Evolutionary conservation across 2,113 vertebrate genomes (phyloP).

Genomic region (Pteropus alecto): DNA sequence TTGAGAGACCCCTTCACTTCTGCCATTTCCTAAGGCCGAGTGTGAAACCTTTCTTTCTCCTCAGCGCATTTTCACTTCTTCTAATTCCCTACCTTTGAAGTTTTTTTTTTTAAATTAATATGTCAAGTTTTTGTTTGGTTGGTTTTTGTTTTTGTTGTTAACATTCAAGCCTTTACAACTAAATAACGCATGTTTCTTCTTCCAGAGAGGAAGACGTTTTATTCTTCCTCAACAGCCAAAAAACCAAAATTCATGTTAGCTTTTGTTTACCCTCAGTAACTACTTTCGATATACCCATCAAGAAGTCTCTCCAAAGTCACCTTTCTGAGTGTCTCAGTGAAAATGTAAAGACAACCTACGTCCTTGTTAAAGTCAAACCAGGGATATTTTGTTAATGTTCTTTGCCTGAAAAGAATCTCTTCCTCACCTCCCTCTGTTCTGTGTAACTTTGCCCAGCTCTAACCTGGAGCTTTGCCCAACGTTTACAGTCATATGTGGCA

Average conservation of each 20-base stretch:
- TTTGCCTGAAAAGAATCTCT: slow-evolving; percentile 39
- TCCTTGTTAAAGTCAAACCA: slow-evolving; percentile 27
- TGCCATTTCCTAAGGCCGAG: neutral
- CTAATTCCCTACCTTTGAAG: neutral
- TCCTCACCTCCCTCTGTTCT: slow-evolving; percentile 35
- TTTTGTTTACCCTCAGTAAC: neutral
- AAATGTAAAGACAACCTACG: neutral
- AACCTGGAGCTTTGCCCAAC: slow-evolving; percentile 59
- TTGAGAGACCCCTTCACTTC: neutral
- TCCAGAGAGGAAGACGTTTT: neutral
- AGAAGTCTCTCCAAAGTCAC: neutral
- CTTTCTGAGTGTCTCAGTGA: neutral
- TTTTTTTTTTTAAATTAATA: neutral
- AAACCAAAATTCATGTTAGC: neutral
- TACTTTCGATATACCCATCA: neutral
- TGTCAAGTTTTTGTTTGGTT: no score
- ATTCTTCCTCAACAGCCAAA: neutral
- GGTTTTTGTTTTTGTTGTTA: neutral
- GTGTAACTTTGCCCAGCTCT: slow-evolving; percentile 61
- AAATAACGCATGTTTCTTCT: neutral
- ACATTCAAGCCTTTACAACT: neutral
- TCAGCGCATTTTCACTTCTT: neutral
- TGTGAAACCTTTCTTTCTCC: neutral
- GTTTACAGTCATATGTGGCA: slow-evolving; percentile 44
- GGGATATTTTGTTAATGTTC: neutral